Percentiles rank a stretch among this genome's conserved stretches.
Conservation (phyloP, 2,888 invertebrate genomes). For the Rosalia funebris region DNA sequence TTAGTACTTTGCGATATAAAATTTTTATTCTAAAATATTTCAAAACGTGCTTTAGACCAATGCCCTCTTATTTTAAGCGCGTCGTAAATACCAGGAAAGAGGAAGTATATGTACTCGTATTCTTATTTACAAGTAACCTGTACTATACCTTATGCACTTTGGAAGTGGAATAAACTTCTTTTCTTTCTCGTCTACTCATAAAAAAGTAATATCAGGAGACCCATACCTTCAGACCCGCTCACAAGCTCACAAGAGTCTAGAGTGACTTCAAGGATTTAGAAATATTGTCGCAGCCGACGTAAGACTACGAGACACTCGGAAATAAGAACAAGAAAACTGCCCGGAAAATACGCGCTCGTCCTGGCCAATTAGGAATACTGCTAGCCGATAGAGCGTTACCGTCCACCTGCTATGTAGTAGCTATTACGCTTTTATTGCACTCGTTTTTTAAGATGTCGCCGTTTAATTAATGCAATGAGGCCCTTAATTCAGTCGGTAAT, state of each 20-base stretch:
- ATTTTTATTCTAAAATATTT: no score
- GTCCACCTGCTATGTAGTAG: slow-evolving; percentile 2
- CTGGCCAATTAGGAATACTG: slow-evolving; percentile 3
- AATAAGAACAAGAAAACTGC: slow-evolving; percentile 4
- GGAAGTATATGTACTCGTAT: not conserved
- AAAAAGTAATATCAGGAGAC: slow-evolving; percentile 48
- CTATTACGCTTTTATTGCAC: not conserved
- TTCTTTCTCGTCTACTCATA: slow-evolving; percentile 46
- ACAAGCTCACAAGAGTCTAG: slow-evolving; percentile 34
- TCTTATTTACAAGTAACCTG: slow-evolving; percentile 9
- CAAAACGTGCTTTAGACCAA: not conserved
- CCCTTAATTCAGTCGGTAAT: not conserved
- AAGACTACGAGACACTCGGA: slow-evolving; percentile 3
- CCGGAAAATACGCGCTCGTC: slow-evolving; percentile 2
- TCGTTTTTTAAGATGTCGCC: not conserved
- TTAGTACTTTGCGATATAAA: no score
- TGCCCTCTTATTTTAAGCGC: not conserved
- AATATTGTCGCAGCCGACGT: slow-evolving; percentile 39
- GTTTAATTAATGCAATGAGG: slow-evolving; percentile 6
- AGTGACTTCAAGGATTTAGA: slow-evolving; percentile 47
- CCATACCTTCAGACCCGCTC: slow-evolving; percentile 45
- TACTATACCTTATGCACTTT: slow-evolving; percentile 30
- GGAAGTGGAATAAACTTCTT: slow-evolving; percentile 41
- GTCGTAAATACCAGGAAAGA: not conserved
- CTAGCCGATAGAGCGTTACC: slow-evolving; percentile 7